These are phyloP conservation scores for Myotis yumanensis DNA, from an alignment of 2,113 vertebrate genomes.

Conservation along the genomic window DNA sequence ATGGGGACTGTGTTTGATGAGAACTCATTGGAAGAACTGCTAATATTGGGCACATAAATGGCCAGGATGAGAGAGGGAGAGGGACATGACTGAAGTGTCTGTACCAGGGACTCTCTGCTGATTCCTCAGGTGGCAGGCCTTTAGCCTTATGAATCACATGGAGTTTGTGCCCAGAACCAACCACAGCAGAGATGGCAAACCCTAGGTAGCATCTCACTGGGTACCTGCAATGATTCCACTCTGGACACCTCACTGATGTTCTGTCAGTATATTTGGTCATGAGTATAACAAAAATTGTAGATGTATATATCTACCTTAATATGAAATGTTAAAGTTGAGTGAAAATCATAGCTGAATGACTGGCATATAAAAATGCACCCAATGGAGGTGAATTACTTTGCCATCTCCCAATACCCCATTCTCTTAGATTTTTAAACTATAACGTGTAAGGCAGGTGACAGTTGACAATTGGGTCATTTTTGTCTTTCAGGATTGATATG, in stretches of 20 bases:
- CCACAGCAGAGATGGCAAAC: background rate
- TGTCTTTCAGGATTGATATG: constrained; percentile 87
- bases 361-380: too few species aligned
- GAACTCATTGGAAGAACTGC: background rate
- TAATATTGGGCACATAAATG: background rate
- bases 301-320: fast-evolving
- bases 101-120: background rate
- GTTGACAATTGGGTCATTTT: background rate
- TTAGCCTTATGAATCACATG: background rate
- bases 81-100: fast-evolving
- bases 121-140: too few species aligned
- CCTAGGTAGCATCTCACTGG: background rate
- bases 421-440: background rate
- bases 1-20: background rate
- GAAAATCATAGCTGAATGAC: background rate
- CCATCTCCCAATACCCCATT: background rate
- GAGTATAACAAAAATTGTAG: background rate
- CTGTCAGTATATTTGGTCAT: background rate
- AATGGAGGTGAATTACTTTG: background rate
- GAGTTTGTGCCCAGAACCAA: background rate
- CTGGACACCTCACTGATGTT: background rate
- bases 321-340: background rate
- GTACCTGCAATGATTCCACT: background rate
- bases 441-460: background rate
- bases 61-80: too few species aligned